phyloP scores from a whole-genome alignment of 2,888 invertebrate genomes.

The Melieria crassipennis region DNA sequence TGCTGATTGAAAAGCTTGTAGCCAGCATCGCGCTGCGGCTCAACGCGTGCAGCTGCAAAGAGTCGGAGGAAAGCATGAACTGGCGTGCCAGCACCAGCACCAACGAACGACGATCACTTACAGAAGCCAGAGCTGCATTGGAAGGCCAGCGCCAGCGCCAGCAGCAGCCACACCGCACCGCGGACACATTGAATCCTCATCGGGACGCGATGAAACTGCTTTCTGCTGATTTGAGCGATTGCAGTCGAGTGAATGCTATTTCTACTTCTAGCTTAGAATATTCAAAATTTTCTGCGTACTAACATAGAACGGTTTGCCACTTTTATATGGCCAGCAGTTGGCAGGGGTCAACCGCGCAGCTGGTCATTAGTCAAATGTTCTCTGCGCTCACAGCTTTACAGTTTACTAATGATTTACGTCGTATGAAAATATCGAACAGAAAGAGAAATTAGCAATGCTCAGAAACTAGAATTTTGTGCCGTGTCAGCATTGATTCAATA shows the following conservation, averaged over 20 bases:
- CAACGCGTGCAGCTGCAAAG: neutral
- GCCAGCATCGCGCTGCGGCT: neutral
- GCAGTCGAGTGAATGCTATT: neutral
- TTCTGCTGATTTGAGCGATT: too few species aligned
- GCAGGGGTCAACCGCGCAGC: neutral
- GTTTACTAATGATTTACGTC: neutral
- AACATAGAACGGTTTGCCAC: neutral
- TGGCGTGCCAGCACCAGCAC: neutral
- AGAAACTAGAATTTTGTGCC: neutral
- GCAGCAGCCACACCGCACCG: slow-evolving; percentile 6
- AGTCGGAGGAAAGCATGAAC: neutral
- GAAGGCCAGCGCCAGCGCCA: neutral
- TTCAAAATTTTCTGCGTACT: neutral
- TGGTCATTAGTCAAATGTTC: neutral
- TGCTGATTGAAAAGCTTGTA: slow-evolving; percentile 7
- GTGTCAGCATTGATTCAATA: neutral
- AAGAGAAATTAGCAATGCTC: neutral
- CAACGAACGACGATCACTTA: too few species aligned
- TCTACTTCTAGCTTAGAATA: neutral
- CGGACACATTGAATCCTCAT: too few species aligned
- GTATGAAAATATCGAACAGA: neutral
- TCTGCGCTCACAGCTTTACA: neutral
- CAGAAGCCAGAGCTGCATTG: neutral
- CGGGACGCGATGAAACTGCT: too few species aligned
- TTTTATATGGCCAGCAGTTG: neutral